Evolutionary conservation across 2,888 invertebrate species (phyloP).

Genomic region (Steinernema hermaphroditum): DNA sequence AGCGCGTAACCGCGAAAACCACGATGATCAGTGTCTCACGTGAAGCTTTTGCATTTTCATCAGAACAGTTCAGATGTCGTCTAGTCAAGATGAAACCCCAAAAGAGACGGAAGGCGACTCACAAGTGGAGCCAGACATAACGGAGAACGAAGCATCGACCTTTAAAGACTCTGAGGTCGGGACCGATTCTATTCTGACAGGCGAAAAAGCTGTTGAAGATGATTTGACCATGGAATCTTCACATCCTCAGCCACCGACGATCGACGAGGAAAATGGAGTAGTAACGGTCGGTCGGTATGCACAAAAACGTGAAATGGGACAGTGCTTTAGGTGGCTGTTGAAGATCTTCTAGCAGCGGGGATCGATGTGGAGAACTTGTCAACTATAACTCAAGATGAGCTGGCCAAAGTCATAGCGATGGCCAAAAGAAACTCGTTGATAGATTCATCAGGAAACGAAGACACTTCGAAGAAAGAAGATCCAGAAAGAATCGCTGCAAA

Average conservation of each 20-base stretch:
- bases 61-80: neutral
- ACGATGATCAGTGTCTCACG: neutral
- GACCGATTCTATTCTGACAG: neutral
- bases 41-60: neutral
- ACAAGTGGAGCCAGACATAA: neutral
- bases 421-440: neutral
- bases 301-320: too few species aligned
- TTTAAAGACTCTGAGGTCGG: neutral
- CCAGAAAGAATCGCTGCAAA: neutral
- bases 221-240: neutral
- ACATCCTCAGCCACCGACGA: neutral
- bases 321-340: constrained; percentile 43
- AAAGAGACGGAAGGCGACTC: neutral
- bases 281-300: constrained; percentile 8
- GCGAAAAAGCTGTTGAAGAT: neutral
- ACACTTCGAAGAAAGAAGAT: neutral
- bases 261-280: constrained; percentile 22
- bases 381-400: constrained; percentile 48
- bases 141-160: neutral
- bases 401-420: constrained; percentile 28
- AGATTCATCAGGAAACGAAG: neutral
- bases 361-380: constrained; percentile 44
- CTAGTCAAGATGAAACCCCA: neutral
- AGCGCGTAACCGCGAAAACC: constrained; percentile 11
- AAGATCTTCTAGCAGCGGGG: constrained; percentile 50